phyloP scores from a whole-genome alignment of 1,140 invertebrate genomes.

The Ostrea denselamellosa region DNA sequence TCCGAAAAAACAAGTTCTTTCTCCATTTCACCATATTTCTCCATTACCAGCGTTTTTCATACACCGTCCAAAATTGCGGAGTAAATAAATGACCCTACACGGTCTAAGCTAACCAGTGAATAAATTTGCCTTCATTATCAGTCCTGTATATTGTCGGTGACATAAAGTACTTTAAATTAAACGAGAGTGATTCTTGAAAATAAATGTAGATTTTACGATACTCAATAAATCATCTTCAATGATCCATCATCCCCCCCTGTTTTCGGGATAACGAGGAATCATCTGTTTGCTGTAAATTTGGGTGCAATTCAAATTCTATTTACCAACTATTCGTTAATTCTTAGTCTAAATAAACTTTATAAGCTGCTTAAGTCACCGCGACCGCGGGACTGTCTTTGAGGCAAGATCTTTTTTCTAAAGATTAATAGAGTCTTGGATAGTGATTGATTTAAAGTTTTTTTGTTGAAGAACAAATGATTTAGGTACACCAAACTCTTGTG shows the following conservation, averaged over 20 bases:
- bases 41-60: not conserved
- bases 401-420: not conserved
- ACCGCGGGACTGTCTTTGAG: not conserved
- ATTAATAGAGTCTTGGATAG: not conserved
- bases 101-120: not conserved
- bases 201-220: not conserved
- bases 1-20: slow-evolving; percentile 48
- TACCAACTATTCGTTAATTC: not conserved
- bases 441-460: not conserved
- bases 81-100: too few relatives aligned
- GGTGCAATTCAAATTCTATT: not conserved
- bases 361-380: not conserved
- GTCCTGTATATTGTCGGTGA: not conserved
- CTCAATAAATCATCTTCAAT: not conserved
- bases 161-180: not conserved
- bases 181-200: not conserved
- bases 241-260: not conserved
- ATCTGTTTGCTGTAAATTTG: not conserved
- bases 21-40: not conserved
- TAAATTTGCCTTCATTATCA: not conserved
- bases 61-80: not conserved
- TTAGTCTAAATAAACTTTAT: not conserved
- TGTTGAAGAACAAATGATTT: too few relatives aligned
- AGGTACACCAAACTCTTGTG: too few relatives aligned
- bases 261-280: not conserved